phyloP scores from a whole-genome alignment of 2,888 invertebrate genomes.

The Sepioteuthis lessoniana region DNA sequence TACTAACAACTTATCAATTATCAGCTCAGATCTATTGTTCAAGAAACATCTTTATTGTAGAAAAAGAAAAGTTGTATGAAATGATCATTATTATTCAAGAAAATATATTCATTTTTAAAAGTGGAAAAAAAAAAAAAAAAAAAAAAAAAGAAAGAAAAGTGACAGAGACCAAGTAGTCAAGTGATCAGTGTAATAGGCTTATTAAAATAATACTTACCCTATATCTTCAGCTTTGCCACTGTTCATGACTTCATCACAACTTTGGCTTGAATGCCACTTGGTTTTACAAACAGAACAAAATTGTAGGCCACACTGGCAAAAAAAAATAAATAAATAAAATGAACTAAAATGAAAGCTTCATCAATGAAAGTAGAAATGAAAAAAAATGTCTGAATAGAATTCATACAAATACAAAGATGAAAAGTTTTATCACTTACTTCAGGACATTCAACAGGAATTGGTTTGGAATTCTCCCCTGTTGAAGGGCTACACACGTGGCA shows the following conservation, averaged over 20 bases:
- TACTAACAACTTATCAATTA: not conserved
- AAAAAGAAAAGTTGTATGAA: not conserved
- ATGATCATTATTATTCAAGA: too few relatives aligned
- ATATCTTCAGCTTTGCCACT: slow-evolving; percentile 65
- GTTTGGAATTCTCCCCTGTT: slow-evolving; percentile 57
- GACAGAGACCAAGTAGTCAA: not conserved
- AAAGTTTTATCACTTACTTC: slow-evolving; percentile 60
- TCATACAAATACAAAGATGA: not conserved
- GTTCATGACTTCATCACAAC: slow-evolving; percentile 72
- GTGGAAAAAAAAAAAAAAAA: too few relatives aligned
- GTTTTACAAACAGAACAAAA: slow-evolving; percentile 74
- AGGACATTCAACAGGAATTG: slow-evolving; percentile 71
- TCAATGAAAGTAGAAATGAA: too few relatives aligned
- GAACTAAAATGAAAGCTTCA: too few relatives aligned
- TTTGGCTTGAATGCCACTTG: slow-evolving; percentile 71
- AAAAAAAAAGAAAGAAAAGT: not conserved
- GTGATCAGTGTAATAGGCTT: too few relatives aligned
- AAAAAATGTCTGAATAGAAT: not conserved
- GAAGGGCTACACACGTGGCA: slow-evolving; percentile 79
- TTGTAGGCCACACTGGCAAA: slow-evolving; percentile 71
- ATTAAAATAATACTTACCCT: slow-evolving; percentile 61
- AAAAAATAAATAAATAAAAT: not conserved
- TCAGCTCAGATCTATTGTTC: too few relatives aligned
- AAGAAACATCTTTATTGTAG: not conserved
- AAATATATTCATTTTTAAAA: too few relatives aligned